A percentile compares a stretch with the other conserved stretches of the same genome.
These are phyloP conservation scores for Drosophila mercatorum DNA, from an alignment of 2,888 invertebrate species.

Conservation along the genomic window DNA sequence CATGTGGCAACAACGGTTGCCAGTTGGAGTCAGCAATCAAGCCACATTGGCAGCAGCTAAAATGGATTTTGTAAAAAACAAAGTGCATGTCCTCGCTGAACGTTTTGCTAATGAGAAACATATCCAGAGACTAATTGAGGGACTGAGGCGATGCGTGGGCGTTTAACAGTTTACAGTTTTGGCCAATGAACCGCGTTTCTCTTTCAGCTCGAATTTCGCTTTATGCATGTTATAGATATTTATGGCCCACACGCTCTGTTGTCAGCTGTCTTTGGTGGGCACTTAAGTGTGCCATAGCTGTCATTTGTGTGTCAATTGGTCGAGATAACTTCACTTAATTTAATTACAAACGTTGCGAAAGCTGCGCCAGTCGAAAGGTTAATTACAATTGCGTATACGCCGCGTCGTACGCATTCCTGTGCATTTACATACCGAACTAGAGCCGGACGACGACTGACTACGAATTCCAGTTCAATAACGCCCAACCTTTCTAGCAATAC, in stretches of 20 bases:
- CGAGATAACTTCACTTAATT: slow-evolving; percentile 46
- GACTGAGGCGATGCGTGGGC: slow-evolving; percentile 21
- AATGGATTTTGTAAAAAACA: slow-evolving; percentile 31
- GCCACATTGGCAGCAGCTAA: slow-evolving; percentile 6
- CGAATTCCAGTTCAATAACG: slow-evolving; percentile 29
- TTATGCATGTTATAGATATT: neutral
- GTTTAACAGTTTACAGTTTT: slow-evolving; percentile 19
- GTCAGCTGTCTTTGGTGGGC: slow-evolving; percentile 4
- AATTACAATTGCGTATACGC: slow-evolving; percentile 66
- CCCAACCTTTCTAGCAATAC: slow-evolving; percentile 1
- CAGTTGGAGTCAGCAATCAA: slow-evolving; percentile 11
- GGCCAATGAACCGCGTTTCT: slow-evolving; percentile 46
- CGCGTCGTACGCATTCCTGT: slow-evolving; percentile 24
- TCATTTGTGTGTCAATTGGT: slow-evolving; percentile 38
- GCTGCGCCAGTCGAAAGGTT: slow-evolving; percentile 62
- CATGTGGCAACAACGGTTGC: slow-evolving; percentile 30
- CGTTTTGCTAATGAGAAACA: slow-evolving; percentile 22
- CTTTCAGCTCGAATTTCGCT: slow-evolving; percentile 25
- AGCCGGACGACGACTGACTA: slow-evolving; percentile 2
- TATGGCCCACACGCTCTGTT: slow-evolving; percentile 21
- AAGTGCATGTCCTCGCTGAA: slow-evolving; percentile 49
- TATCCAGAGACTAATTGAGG: slow-evolving; percentile 50
- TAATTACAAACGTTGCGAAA: slow-evolving; percentile 56
- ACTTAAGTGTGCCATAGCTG: slow-evolving; percentile 19
- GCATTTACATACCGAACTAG: slow-evolving; percentile 24